Conservation (phyloP, 1,140 invertebrate species). For the Aphelinus certus region DNA sequence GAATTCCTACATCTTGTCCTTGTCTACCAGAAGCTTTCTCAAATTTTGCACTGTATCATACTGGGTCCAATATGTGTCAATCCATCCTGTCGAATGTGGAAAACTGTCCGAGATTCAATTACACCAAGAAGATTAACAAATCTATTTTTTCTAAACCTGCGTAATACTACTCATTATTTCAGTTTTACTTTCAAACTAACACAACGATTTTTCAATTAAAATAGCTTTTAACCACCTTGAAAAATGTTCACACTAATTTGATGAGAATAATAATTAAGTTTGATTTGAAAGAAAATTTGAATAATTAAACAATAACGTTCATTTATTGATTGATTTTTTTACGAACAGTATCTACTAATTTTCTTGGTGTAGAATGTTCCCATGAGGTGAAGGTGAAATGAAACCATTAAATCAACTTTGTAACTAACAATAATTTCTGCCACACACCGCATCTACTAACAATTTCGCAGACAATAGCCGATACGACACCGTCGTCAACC, state of each 20-base stretch:
- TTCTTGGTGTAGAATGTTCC: slow-evolving; percentile 8
- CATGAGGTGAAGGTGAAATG: neutral
- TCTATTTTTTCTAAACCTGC: too few relatives aligned
- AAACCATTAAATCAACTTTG: slow-evolving; percentile 37
- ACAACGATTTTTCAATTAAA: too few relatives aligned
- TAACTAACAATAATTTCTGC: slow-evolving; percentile 61
- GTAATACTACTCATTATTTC: too few relatives aligned
- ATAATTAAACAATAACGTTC: too few relatives aligned
- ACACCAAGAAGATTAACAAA: slow-evolving; percentile 9
- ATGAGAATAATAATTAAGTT: too few relatives aligned
- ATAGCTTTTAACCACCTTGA: too few relatives aligned
- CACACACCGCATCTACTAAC: slow-evolving; percentile 64
- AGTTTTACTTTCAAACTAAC: too few relatives aligned
- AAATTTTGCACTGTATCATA: neutral
- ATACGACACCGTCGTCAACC: slow-evolving; percentile 42
- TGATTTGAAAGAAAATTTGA: too few relatives aligned
- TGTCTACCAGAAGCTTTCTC: slow-evolving; percentile 28
- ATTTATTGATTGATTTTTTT: too few relatives aligned
- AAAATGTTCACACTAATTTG: too few relatives aligned
- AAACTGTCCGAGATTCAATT: neutral
- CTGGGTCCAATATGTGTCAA: neutral
- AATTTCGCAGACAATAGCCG: slow-evolving; percentile 60
- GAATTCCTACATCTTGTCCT: slow-evolving; percentile 11
- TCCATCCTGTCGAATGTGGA: slow-evolving; percentile 2
- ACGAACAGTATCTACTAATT: neutral